Base-by-base conservation (phyloP, 64 coral and sea anemone genomes). In the Anthopleura sola region DNA sequence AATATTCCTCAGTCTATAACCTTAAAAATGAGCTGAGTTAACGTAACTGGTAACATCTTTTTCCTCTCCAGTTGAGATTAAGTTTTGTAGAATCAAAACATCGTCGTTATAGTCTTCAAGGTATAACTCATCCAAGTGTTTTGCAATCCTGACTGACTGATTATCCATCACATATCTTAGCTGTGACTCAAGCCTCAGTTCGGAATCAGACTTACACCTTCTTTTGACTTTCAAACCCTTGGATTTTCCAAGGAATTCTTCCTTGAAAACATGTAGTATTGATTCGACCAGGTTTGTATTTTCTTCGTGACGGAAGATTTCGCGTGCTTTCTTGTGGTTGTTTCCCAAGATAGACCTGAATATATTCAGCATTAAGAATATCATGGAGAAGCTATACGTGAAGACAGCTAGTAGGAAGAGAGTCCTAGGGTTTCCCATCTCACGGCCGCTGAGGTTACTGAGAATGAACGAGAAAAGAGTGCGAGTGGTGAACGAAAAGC, bases 281-380 rank as follows among this genome's bases (percentile, higher is more conserved):
- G 87, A 49, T 57, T 55, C 54, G 56, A 80, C 83, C 0, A 81
- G 46, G 36, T 84, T 82, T 36, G 39, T 79, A 13, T 80, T 78
- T 46, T 23, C 26, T 66, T 58, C 68, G 21, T 48, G 86, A 16
- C 85, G 83, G 53, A 75, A 77, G 38, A 81, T 60, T 29, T 53
- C 53, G 20, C 89, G 37, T 31, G 83, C 88, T 58, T 82, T 44
- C 18, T 78, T 82, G 36, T 89, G 84, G 17, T 85, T 88, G n/a
- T 88, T 83, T 8, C 83, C 83, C 13, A 89, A 84, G 20, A 89
- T 51, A 6, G 88, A 74, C 33, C 88, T 85, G 26, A 93, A 86
- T 14, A 93, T 16, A 39, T 88, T 93, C 23, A 93, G 16, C 64
- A 83, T 88, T 34, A 89, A 58, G 57, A 93, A 93, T 31, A 88